Percentiles rank a stretch among this genome's conserved stretches.
These are phyloP conservation scores for Liodrosophila aerea DNA, from an alignment of 2,888 invertebrate genomes.

Conservation along the genomic window DNA sequence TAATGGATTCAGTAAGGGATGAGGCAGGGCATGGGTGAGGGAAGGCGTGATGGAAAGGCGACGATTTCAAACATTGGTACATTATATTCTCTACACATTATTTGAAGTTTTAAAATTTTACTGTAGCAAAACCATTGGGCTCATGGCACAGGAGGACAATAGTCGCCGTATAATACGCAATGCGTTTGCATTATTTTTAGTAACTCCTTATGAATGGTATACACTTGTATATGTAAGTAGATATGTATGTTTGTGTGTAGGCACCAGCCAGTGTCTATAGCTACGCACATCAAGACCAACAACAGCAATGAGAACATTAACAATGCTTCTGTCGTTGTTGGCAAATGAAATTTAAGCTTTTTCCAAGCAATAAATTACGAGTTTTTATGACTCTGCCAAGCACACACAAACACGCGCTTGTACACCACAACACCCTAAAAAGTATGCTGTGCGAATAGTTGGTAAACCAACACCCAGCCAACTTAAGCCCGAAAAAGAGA, in stretches of 20 bases:
- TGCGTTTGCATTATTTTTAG: conserved; percentile 34
- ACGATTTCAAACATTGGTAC: conserved; percentile 50
- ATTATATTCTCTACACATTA: conserved; percentile 59
- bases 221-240: conserved; percentile 6
- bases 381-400: conserved; percentile 73
- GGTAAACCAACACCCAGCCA: conserved; percentile 36
- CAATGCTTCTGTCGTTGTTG: conserved; percentile 67
- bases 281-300: conserved; percentile 37
- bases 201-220: too few species aligned
- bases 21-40: neutral
- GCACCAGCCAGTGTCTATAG: conserved; percentile 52
- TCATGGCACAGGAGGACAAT: conserved; percentile 41
- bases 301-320: conserved; percentile 25
- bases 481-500: conserved; percentile 15
- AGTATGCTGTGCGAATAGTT: conserved; percentile 64
- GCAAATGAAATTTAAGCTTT: conserved; percentile 80
- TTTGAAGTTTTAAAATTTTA: conserved; percentile 61
- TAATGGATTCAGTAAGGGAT: neutral
- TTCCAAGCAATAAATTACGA: conserved; percentile 79
- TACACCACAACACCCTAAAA: conserved; percentile 23
- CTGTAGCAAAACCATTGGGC: conserved; percentile 19
- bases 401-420: conserved; percentile 17
- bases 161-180: conserved; percentile 49
- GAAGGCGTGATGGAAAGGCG: conserved; percentile 1
- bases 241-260: conserved; percentile 25